phyloP scores from a whole-genome alignment of 64 coral and sea anemone species.

The Actinia tenebrosa region DNA sequence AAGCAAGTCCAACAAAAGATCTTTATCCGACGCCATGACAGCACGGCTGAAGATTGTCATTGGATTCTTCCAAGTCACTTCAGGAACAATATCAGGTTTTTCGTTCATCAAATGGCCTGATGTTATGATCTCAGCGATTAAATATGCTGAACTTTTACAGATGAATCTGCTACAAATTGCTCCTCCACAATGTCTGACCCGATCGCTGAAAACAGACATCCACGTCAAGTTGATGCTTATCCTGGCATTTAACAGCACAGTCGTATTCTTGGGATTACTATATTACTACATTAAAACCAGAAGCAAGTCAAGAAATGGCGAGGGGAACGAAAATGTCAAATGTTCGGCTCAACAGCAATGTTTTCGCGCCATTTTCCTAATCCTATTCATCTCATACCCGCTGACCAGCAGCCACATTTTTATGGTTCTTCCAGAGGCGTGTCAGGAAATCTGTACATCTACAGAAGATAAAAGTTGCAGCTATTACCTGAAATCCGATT shows the following conservation, averaged over 20 bases:
- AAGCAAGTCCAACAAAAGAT: not conserved
- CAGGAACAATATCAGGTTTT: conserved; percentile 31
- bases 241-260: not conserved
- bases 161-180: conserved; percentile 33
- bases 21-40: not conserved
- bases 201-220: too few relatives aligned
- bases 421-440: not conserved
- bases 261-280: conserved; percentile 31
- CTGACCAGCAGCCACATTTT: not conserved
- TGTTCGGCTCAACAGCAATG: too few relatives aligned
- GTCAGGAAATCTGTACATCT: not conserved
- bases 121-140: not conserved
- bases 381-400: not conserved
- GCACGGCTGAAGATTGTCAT: conserved; percentile 22
- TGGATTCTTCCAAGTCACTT: conserved; percentile 58
- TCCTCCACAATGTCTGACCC: conserved; percentile 42
- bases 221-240: conserved; percentile 8
- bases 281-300: not conserved
- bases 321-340: too few relatives aligned
- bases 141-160: conserved; percentile 38
- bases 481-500: too few relatives aligned
- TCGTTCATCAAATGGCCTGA: conserved; percentile 37
- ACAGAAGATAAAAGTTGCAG: too few relatives aligned
- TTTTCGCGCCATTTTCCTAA: not conserved
- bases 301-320: too few relatives aligned